Evolutionary conservation across 2,888 invertebrate species (phyloP), one percentile per base, ranked within the genome.

Genomic region (Griposia aprilina): DNA sequence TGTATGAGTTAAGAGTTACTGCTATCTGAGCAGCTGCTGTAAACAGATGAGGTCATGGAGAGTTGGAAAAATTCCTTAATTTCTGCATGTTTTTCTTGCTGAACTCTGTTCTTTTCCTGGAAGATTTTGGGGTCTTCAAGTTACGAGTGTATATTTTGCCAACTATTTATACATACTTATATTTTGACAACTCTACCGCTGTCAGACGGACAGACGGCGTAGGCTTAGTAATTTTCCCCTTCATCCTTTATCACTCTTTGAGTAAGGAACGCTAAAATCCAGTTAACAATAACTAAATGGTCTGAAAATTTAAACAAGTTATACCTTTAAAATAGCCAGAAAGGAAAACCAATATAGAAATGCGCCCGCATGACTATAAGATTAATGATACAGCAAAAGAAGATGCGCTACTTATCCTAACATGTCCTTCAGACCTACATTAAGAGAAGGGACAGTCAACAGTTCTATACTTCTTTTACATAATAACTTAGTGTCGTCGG

Each of bases 11-110:
- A 68, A 23, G 55, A 66, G 45, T 52, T 45, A 41, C 48, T 63
- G 52, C 36, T 60, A 73, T 52, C 17, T 79, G 55, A 66, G 36
- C 26, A 30, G 55, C n/a, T 72, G 15, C 17, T 10, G 45, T 55
- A 30, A 80, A 70, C n/a, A 74, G 17, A 70, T 79, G 69, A 69
- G n/a, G 15, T 78, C 68, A 83, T 36, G 8, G 3, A 60, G 26
- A 23, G 26, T 17, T 48, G 23, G n/a, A 48, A 67, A 36, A 15
- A 1, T 48, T 48, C 36, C n/a, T 48, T 36, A 3, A 36, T 23
- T 45, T 6, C 7, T 26, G 71, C 3, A 71, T 20, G 11, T 4
- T 55, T 23, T 36, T 20, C 15, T 66, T n/a, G 23, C 8, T 10
- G n/a, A 10, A 36, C 3, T 70, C 20, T 36, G 10, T 36, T 73